Evolutionary conservation across 2,113 vertebrate species (phyloP).

Genomic region (Brachypteracias leptosomus): DNA sequence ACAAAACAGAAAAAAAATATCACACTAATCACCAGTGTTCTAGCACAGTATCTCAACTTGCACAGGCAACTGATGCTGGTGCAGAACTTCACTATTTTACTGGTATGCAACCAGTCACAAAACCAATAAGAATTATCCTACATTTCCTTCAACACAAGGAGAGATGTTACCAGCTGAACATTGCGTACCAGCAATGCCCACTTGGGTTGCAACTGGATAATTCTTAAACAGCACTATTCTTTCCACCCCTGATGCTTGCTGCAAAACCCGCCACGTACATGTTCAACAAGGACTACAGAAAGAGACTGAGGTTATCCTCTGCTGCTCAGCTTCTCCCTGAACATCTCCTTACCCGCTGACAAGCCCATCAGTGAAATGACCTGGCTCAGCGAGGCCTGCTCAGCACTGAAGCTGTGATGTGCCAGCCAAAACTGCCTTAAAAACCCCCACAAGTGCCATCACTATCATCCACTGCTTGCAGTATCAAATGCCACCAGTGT

Average conservation of each 20-base stretch:
- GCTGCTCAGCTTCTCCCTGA: not conserved
- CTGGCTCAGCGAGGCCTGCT: not conserved
- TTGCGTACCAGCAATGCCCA: rapidly evolving
- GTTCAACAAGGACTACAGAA: not conserved
- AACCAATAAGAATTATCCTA: not conserved
- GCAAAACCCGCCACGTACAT: not conserved
- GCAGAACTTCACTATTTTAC: not conserved
- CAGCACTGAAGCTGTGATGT: not conserved
- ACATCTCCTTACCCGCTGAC: not conserved
- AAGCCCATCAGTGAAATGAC: not conserved
- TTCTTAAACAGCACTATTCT: not conserved
- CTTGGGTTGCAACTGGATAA: not conserved
- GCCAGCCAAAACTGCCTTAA: not conserved
- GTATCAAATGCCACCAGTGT: not conserved
- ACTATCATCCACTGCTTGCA: not conserved
- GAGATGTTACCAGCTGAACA: not conserved
- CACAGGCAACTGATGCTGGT: not conserved
- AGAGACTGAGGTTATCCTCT: not conserved
- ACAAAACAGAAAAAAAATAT: not conserved
- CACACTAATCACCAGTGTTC: not conserved
- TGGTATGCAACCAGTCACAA: not conserved
- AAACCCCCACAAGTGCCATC: not conserved
- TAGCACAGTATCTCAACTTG: not conserved
- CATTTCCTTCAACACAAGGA: not conserved
- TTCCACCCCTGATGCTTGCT: not conserved